Conservation (phyloP, 2,797 vertebrate genomes). For the Poliocrania exsul region DNA sequence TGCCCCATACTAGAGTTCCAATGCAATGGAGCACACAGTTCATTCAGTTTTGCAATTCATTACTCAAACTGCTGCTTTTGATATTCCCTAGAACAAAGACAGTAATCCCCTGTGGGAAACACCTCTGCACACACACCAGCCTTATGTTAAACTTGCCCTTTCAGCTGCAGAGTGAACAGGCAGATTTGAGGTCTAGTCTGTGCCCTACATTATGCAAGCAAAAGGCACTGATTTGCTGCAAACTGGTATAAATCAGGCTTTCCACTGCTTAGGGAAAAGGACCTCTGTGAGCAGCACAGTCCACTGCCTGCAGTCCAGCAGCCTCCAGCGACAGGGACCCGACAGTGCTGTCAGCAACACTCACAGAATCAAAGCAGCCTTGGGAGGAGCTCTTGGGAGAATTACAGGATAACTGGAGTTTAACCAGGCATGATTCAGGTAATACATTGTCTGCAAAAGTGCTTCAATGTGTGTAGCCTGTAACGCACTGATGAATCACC, state of each 20-base stretch:
- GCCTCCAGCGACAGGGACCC: neutral
- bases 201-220: neutral
- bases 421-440: neutral
- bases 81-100: neutral
- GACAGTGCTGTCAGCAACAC: neutral
- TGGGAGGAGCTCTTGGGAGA: neutral
- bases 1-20: neutral
- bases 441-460: neutral
- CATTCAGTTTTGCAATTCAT: neutral
- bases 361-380: neutral
- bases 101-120: neutral
- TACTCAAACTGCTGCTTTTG: neutral
- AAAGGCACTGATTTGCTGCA: neutral
- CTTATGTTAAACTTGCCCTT: neutral
- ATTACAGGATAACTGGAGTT: neutral
- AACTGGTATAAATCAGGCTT: neutral
- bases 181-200: neutral
- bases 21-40: neutral
- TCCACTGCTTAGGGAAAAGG: neutral
- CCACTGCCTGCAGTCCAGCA: neutral
- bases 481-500: neutral
- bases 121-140: neutral
- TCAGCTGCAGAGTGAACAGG: neutral
- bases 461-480: neutral
- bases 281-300: neutral